Percentiles rank a stretch among this genome's conserved stretches.
Evolutionary conservation across 2,113 vertebrate genomes (phyloP).

Genomic region (Otis tarda): DNA sequence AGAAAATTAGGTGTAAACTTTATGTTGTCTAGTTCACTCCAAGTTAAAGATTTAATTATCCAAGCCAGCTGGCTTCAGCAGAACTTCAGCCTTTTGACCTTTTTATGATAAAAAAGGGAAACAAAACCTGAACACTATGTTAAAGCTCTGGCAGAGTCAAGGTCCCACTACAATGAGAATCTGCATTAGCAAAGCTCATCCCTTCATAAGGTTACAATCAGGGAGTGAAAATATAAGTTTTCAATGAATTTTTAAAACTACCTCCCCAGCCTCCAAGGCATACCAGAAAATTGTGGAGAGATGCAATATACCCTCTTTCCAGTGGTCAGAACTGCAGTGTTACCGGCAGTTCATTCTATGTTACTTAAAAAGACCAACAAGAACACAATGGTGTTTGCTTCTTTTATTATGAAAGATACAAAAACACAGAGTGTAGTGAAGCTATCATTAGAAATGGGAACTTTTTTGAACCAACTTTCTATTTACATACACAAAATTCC

Average conservation of each 20-base stretch:
- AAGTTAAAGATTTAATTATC: not conserved
- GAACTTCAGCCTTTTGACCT: not conserved
- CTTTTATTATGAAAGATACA: constrained; percentile 75
- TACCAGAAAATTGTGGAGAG: not conserved
- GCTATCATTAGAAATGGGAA: constrained; percentile 9
- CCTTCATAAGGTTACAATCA: not conserved
- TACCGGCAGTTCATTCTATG: not conserved
- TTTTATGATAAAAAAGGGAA: not conserved
- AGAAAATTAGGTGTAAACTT: not conserved
- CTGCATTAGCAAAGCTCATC: not conserved
- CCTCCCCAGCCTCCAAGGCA: not conserved
- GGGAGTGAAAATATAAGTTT: not conserved
- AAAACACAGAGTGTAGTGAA: constrained; percentile 62
- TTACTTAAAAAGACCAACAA: not conserved
- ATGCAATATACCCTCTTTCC: not conserved
- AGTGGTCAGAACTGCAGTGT: not conserved
- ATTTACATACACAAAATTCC: constrained; percentile 79
- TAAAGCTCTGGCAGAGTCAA: not conserved
- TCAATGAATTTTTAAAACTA: not conserved
- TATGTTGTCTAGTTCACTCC: rapidly evolving
- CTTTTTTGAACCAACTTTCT: constrained; percentile 52
- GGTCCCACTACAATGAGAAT: not conserved
- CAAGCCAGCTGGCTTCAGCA: not conserved
- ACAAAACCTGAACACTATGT: not conserved
- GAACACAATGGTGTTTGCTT: not conserved